Conservation (phyloP, 2,888 invertebrate species). For the Platycheirus albimanus region DNA sequence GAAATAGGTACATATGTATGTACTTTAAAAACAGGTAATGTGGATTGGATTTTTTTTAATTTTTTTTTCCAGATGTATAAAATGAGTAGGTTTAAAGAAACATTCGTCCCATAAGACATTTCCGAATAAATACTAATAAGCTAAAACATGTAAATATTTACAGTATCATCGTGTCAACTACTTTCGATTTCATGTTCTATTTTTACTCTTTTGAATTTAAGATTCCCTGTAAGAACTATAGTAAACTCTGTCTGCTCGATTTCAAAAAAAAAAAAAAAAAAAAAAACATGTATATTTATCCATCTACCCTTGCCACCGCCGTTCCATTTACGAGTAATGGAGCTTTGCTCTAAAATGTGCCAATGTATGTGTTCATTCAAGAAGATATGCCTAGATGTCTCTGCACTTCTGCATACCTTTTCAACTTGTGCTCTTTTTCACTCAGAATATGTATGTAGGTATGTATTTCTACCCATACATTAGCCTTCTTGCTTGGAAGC, state of each 20-base stretch:
- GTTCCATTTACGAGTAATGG: slow-evolving; percentile 11
- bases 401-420: slow-evolving; percentile 25
- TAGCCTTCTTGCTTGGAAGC: slow-evolving; percentile 2
- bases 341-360: slow-evolving; percentile 26
- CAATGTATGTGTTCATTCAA: slow-evolving; percentile 15
- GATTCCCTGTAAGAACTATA: slow-evolving; percentile 7
- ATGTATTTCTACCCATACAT: no score
- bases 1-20: no score
- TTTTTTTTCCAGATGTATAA: no score
- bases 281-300: background rate
- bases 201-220: slow-evolving; percentile 28
- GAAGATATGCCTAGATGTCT: background rate
- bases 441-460: no score
- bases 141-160: no score
- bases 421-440: background rate
- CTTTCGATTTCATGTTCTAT: slow-evolving; percentile 53
- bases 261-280: background rate
- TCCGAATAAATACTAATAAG: no score
- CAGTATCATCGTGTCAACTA: background rate
- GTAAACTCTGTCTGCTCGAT: background rate
- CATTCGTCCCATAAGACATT: no score
- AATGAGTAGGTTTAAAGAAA: no score
- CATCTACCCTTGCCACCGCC: no score
- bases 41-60: no score
- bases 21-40: no score